Base-by-base conservation (phyloP, 2,113 vertebrate genomes). In the Columbina picui region DNA sequence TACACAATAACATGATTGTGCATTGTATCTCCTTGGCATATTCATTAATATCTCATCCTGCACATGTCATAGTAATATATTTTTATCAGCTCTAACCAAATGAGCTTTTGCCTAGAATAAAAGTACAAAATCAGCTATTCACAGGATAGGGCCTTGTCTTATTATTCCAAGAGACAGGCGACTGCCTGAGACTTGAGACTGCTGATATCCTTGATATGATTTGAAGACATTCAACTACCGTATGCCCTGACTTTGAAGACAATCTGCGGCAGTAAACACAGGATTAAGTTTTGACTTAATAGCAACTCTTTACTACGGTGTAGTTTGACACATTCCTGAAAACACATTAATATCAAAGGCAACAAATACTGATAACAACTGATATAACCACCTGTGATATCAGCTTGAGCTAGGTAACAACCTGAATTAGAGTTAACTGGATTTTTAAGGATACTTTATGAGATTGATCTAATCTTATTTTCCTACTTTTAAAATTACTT, bases 21-120 rank as follows among this genome's bases (percentile, higher is more conserved):
- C 32, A 61, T 94, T 92, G 67, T 90, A 7, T 94, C 2, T 88
- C 67, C 49, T 83, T 86, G 85, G 59, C 67, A 50, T 65, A 80
- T 50, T 90, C 86, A 88, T 82, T 85, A 90, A 49, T 76, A 90
- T 73, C 55, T 80, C 63, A 80, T 50, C 53, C 39, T 76, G 30
- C 21, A 88, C 29, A 57, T 69, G 36, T 55, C 13, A 1, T 69
- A 86, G 30, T 55, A 86, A 83, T 85, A 34, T 43, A 52, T 34
- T 88, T 93, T 95, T 92, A 94, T 90, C 85, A 90, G 59, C 45
- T 88, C n/a, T 61, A 69, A 45, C 53, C 41, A 85, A 88, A 90
- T 78, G 53, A 86, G 19, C 7, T 88, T 84, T 87, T 90, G n/a
- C 70, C 26, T 68, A 34, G 61, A 45, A 91, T 69, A 65, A 53